Conservation (phyloP, 1,140 invertebrate genomes). For the Pteromalus puparum region DNA sequence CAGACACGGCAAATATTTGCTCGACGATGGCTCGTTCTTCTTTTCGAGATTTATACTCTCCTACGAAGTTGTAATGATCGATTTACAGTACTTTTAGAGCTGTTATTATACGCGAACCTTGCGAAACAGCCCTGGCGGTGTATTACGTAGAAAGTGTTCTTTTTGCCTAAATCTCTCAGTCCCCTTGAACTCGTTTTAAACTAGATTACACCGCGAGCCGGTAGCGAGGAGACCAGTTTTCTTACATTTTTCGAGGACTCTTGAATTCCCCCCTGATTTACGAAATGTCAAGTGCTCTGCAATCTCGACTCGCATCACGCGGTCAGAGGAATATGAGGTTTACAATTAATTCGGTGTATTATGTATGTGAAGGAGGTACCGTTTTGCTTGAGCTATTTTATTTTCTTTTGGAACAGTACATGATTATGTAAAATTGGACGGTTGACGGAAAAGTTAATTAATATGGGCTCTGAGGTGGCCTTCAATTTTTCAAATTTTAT, state of each 20-base stretch:
- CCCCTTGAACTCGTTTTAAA: slow-evolving; percentile 27
- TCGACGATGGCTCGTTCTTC: not conserved
- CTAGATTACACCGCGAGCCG: not conserved
- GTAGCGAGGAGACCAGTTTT: not conserved
- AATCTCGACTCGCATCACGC: not conserved
- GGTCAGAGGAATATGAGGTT: not conserved
- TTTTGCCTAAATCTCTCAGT: slow-evolving; percentile 10
- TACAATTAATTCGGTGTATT: slow-evolving; percentile 1
- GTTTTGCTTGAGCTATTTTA: not conserved
- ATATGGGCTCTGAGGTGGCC: not conserved
- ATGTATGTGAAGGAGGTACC: not conserved
- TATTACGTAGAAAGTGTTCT: slow-evolving; percentile 8
- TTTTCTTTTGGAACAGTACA: not conserved
- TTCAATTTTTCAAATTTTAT: not conserved
- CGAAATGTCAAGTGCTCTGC: slow-evolving; percentile 2
- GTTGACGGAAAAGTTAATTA: not conserved
- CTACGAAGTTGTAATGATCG: not conserved
- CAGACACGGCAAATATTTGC: not conserved
- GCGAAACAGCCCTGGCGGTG: not conserved
- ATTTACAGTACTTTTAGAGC: not conserved
- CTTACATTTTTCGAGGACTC: slow-evolving; percentile 24
- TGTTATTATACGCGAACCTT: not conserved
- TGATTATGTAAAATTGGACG: not conserved
- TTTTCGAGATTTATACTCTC: not conserved
- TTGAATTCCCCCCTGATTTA: not conserved